Evolutionary conservation across 2,113 vertebrate species (phyloP).

Genomic region (Sterrhoptilus dennistouni): DNA sequence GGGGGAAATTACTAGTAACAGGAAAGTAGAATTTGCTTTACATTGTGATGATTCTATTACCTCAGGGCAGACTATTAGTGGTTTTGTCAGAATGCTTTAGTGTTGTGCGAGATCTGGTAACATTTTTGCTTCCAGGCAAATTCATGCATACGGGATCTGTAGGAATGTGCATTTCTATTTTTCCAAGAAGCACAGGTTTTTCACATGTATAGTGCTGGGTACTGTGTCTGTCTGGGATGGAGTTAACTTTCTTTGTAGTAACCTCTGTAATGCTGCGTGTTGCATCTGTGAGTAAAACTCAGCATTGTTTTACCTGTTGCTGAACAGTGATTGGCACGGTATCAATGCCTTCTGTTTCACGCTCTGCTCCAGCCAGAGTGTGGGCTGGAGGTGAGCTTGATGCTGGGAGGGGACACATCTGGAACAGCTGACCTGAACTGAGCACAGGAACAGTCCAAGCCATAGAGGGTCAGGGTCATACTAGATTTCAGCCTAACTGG

Average conservation of each 20-base stretch:
- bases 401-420: neutral
- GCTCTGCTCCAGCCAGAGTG: neutral
- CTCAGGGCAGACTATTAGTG: neutral
- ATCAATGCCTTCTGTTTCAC: neutral
- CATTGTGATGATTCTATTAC: neutral
- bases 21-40: neutral
- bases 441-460: neutral
- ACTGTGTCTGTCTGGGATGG: neutral
- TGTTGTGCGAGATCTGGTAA: neutral
- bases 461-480: neutral
- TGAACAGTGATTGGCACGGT: neutral
- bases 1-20: neutral
- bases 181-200: neutral
- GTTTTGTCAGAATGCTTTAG: neutral
- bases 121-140: neutral
- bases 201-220: neutral
- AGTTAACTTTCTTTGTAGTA: neutral
- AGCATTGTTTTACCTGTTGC: neutral
- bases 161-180: neutral
- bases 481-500: neutral
- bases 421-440: neutral
- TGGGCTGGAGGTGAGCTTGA: neutral
- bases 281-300: neutral
- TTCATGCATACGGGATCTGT: accelerated
- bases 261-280: neutral